phyloP scores from a whole-genome alignment of 2,113 vertebrate genomes.

The Dendropsophus ebraccatus region DNA sequence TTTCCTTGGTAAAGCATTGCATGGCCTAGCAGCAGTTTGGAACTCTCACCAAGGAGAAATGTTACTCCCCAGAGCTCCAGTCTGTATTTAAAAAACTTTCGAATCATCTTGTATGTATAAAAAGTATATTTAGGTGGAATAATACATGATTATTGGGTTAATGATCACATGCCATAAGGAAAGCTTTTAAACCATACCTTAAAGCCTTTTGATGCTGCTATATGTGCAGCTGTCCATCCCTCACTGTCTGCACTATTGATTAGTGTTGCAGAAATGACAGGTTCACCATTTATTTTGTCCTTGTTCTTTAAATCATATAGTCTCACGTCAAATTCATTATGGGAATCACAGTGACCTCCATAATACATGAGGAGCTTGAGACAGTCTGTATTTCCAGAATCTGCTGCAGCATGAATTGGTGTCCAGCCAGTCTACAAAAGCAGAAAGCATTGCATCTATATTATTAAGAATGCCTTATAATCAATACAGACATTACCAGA shows the following conservation, averaged over 20 bases:
- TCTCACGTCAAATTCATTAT: constrained; percentile 54
- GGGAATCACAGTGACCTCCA: constrained; percentile 52
- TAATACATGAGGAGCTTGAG: constrained; percentile 86
- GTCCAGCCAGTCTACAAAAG: constrained; percentile 87
- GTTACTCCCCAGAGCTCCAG: not conserved
- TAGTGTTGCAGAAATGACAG: constrained; percentile 76
- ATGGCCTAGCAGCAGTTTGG: not conserved
- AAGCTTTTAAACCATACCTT: constrained; percentile 75
- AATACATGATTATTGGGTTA: not conserved
- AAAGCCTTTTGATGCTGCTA: constrained; percentile 91
- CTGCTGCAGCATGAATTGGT: constrained; percentile 84
- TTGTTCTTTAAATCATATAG: constrained; percentile 58
- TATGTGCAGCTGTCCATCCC: constrained; percentile 93
- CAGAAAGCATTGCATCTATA: not conserved
- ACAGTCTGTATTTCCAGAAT: constrained; percentile 82
- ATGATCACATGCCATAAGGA: not conserved
- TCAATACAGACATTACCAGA: not conserved
- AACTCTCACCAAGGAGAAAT: not conserved
- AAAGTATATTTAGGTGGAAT: not conserved
- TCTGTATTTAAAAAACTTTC: not conserved
- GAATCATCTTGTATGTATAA: no score
- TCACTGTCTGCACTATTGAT: constrained; percentile 87
- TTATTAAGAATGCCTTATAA: not conserved
- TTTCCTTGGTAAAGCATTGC: no score
- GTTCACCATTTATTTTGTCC: constrained; percentile 64